Base-by-base conservation (phyloP, 2,113 vertebrate species). In the Polypterus bichir region DNA sequence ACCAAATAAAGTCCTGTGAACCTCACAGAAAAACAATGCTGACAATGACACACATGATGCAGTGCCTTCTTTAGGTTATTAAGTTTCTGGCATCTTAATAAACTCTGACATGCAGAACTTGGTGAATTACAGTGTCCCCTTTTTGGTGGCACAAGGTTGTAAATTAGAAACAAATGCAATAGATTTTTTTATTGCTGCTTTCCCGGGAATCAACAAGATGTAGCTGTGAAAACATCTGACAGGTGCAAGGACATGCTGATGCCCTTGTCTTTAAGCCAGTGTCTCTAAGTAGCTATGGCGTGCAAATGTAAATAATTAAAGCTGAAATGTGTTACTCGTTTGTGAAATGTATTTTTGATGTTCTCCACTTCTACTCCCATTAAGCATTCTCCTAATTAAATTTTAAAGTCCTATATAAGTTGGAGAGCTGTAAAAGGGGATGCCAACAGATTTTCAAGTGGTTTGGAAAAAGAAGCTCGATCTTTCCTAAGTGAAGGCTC, bases 381-480 rank as follows among this genome's bases (percentile, higher is more conserved):
- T 88, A 89, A 88, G 85, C 82, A 85, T 82, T 86, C 79, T 69
- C 86, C 88, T 88, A 85, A 89, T 88, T 89, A 89, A 88, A 88
- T 86, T 88, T 88, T 89, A 89, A 89, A 86, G 81, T 82, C 88
- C 86, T 83, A 86, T 83, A 86, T 85, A 87, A 81, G 86, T 81
- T 85, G 77, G 86, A 82, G 70, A 79, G 74, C 82, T 87, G 77
- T 83, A 72, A 85, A 80, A 74, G 69, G 78, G 74, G 79, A 82
- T 76, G 72, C 71, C 76, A 83, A 73, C 74, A 77, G 69, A 70
- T 67, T 65, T 73, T 74, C 79, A 73, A 83, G 77, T 79, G 74
- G 79, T 85, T 79, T 85, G 67, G 71, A 77, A 67, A 64, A 69
- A 74, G 85, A 88, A 85, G 77, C 79, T 82, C 86, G 86, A 86